Evolutionary conservation across 2,797 vertebrate species (phyloP).

Genomic region (Trematomus bernacchii): DNA sequence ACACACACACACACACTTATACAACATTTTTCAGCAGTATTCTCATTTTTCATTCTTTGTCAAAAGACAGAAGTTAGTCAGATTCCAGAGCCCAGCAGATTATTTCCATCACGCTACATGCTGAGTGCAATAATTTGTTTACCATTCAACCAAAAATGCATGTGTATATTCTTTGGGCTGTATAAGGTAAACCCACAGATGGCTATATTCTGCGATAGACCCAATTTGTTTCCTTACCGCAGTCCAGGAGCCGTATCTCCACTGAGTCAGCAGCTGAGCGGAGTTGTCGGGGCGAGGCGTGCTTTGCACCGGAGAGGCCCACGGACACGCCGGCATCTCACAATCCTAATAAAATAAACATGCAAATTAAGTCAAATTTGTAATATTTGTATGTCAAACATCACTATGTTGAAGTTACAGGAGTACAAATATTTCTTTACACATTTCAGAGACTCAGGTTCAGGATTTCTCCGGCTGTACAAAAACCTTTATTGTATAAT

Average conservation of each 20-base stretch:
- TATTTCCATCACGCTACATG: slow-evolving; percentile 24
- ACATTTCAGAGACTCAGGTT: background rate
- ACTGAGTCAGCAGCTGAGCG: slow-evolving; percentile 86
- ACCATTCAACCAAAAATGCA: slow-evolving; percentile 17
- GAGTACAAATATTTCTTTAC: slow-evolving; percentile 15
- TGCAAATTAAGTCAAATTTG: slow-evolving; percentile 6
- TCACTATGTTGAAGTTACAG: background rate
- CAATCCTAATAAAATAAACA: slow-evolving; percentile 87
- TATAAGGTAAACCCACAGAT: slow-evolving; percentile 20
- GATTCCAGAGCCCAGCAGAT: slow-evolving; percentile 19
- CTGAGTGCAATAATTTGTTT: slow-evolving; percentile 24
- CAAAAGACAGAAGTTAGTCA: slow-evolving; percentile 17
- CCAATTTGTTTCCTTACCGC: slow-evolving; percentile 85
- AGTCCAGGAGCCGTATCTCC: slow-evolving; percentile 98
- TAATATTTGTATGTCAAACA: background rate
- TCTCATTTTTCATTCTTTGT: slow-evolving; percentile 35
- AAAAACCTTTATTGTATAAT: background rate
- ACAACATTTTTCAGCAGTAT: slow-evolving; percentile 21
- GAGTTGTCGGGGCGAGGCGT: slow-evolving; percentile 85
- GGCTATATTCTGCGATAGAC: slow-evolving; percentile 14
- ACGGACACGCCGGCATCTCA: slow-evolving; percentile 86
- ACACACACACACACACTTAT: slow-evolving; percentile 8
- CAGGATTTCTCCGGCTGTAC: background rate
- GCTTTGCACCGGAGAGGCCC: slow-evolving; percentile 78
- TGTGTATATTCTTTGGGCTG: slow-evolving; percentile 31